Evolutionary conservation across 2,888 invertebrate genomes (phyloP).

Genomic region (Pterostichus niger): DNA sequence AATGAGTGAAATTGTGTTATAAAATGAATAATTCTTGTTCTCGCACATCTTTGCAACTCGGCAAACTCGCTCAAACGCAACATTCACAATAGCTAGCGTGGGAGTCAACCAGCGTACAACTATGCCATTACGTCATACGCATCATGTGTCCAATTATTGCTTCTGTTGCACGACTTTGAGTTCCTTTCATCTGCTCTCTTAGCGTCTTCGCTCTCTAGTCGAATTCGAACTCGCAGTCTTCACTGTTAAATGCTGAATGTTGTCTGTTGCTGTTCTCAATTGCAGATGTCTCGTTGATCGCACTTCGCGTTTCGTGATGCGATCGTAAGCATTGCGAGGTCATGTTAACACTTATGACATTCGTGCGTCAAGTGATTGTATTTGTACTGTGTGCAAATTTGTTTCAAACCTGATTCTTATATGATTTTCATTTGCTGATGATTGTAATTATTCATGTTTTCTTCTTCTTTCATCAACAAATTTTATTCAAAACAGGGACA

Average conservation of each 20-base stretch:
- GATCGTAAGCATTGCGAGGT: constrained; percentile 23
- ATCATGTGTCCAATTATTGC: constrained; percentile 67
- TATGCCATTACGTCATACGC: constrained; percentile 65
- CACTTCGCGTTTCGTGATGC: neutral
- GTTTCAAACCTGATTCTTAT: neutral
- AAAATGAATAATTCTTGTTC: neutral
- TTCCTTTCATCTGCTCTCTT: constrained; percentile 68
- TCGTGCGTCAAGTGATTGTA: neutral
- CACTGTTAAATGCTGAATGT: constrained; percentile 1
- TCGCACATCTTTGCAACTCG: constrained; percentile 3
- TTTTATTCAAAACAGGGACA: no score
- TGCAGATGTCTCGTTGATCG: constrained; percentile 41
- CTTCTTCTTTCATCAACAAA: no score
- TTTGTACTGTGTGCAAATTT: neutral
- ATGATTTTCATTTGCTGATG: neutral
- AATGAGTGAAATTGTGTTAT: no score
- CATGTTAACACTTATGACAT: constrained; percentile 14
- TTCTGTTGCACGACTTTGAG: constrained; percentile 69
- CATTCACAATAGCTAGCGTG: constrained; percentile 57
- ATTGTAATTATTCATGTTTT: no score
- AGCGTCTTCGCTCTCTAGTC: neutral
- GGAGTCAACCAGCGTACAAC: constrained; percentile 61
- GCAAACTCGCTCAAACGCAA: neutral
- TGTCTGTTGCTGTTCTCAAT: constrained; percentile 32
- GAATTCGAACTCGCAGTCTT: neutral